These are phyloP conservation scores for Bombus turneri DNA, from an alignment of 1,140 invertebrate genomes.

Conservation along the genomic window DNA sequence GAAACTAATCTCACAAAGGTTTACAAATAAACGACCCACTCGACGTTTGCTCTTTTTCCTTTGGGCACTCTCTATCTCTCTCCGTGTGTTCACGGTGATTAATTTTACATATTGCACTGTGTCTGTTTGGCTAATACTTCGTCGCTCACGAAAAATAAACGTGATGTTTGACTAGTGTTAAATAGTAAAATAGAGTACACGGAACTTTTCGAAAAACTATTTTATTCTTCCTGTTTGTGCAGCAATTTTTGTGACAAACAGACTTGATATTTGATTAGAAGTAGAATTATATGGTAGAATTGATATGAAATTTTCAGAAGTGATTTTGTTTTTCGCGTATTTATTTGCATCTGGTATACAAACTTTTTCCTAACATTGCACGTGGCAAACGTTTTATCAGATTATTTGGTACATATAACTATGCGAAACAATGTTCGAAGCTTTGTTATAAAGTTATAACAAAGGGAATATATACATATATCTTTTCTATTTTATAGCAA, in stretches of 20 bases:
- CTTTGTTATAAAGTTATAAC: background rate
- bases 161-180: background rate
- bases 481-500: background rate
- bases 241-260: too few species aligned
- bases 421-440: background rate
- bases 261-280: too few species aligned
- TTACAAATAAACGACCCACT: conserved; percentile 52
- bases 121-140: background rate
- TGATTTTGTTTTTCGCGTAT: background rate
- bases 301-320: background rate
- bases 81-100: background rate
- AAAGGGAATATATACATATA: background rate
- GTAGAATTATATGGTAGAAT: too few species aligned
- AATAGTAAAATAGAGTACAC: background rate
- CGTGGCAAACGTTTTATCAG: background rate
- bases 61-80: background rate
- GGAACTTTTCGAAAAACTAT: too few species aligned
- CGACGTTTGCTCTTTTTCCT: background rate
- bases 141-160: conserved; percentile 4
- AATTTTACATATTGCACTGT: conserved; percentile 43
- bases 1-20: conserved; percentile 56
- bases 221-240: too few species aligned
- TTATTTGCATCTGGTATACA: background rate
- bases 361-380: too few species aligned
- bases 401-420: background rate